These are phyloP conservation scores for Luperina nickerlii DNA, from an alignment of 2,888 invertebrate genomes.

Conservation along the genomic window DNA sequence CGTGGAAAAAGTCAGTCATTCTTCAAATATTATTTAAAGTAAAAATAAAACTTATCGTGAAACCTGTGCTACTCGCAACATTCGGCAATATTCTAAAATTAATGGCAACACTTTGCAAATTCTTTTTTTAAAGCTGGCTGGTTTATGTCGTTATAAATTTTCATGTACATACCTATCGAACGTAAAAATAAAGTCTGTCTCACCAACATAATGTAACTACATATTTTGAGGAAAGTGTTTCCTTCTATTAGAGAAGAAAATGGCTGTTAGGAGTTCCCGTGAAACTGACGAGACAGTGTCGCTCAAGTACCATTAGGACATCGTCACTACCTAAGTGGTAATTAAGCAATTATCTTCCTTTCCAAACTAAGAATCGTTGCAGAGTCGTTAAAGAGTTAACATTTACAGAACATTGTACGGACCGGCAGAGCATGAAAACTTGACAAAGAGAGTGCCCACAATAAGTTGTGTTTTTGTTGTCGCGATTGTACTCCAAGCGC, in stretches of 20 bases:
- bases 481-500: conserved; percentile 62
- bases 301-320: conserved; percentile 33
- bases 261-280: not conserved
- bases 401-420: conserved; percentile 64
- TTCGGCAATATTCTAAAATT: conserved; percentile 43
- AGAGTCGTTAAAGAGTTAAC: conserved; percentile 50
- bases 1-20: conserved; percentile 43
- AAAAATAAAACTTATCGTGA: conserved; percentile 32
- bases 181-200: conserved; percentile 9
- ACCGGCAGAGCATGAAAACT: conserved; percentile 79
- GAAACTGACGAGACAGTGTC: conserved; percentile 7
- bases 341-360: conserved; percentile 31
- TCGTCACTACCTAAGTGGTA: conserved; percentile 31
- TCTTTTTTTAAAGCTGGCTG: conserved; percentile 23
- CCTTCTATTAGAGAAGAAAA: conserved; percentile 2
- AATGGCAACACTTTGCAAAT: conserved; percentile 45
- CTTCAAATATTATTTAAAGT: conserved; percentile 40
- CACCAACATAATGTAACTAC: conserved; percentile 19
- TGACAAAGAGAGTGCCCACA: conserved; percentile 74
- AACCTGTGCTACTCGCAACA: conserved; percentile 40
- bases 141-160: conserved; percentile 37
- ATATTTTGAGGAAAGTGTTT: conserved; percentile 23
- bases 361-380: conserved; percentile 28
- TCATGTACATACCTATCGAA: conserved; percentile 7
- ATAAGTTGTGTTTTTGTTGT: conserved; percentile 73